Conservation (phyloP, 2,888 invertebrate genomes). For the Tuberolachnus salignus region DNA sequence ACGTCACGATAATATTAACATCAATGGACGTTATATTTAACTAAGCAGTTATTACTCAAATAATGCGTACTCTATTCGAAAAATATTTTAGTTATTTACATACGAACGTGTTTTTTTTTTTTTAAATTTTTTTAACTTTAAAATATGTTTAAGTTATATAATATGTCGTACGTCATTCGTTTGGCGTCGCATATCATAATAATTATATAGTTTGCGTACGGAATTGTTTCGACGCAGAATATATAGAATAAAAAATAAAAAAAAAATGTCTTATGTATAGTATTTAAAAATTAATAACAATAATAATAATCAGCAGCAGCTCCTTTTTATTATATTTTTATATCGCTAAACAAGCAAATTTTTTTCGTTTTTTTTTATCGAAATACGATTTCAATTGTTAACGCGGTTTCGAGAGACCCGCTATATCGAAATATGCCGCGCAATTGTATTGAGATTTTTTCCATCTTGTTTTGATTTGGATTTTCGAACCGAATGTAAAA, state of each 20-base stretch:
- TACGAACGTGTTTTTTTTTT: neutral
- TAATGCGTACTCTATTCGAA: too few species aligned
- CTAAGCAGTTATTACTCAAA: too few species aligned
- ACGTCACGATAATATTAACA: too few species aligned
- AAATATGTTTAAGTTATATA: neutral
- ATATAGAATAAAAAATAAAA: neutral
- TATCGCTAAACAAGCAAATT: slow-evolving; percentile 32
- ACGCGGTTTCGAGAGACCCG: slow-evolving; percentile 45
- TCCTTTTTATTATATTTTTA: slow-evolving; percentile 25
- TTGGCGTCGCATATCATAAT: neutral
- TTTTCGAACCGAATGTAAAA: too few species aligned
- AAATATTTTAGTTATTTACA: neutral
- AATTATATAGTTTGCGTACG: too few species aligned
- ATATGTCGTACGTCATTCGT: neutral
- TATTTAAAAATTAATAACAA: neutral
- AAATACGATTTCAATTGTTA: slow-evolving; percentile 45
- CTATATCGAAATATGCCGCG: slow-evolving; percentile 15
- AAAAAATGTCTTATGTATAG: neutral
- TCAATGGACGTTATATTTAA: too few species aligned
- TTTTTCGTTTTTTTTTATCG: slow-evolving; percentile 16
- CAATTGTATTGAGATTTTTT: neutral
- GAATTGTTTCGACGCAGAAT: slow-evolving; percentile 24
- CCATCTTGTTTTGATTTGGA: too few species aligned
- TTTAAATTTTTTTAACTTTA: neutral
- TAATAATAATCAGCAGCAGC: slow-evolving; percentile 34